Evolutionary conservation across 2,888 invertebrate species (phyloP), one percentile per base, ranked within the genome.

Genomic region (Spodoptera exigua): DNA sequence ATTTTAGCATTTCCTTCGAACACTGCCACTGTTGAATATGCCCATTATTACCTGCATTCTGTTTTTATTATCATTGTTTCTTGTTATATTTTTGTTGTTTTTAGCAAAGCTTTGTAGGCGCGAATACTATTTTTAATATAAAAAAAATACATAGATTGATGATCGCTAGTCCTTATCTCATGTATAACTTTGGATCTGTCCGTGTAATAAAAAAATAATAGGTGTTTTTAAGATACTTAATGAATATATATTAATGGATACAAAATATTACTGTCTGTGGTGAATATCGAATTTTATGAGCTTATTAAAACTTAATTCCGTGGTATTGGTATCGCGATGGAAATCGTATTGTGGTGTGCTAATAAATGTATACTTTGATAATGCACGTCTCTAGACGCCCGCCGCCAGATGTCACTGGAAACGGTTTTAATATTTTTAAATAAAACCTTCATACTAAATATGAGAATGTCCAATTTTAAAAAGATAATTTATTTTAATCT

Each of bases 211-310:
- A 77, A 70, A 67, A 62, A 58, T 63, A 78, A 76, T 88, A 89
- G 85, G 79, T 85, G 89, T 91, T 88, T 88, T 88, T 89, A 90
- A 89, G 87, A 87, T 89, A 88, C 86, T 86, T 87, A 87, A 87
- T 81, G 73, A 76, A 78, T 81, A 74, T 76, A 67, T 71, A 72
- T 73, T 78, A 81, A 74, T 73, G 80, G 79, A 75, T 86, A 88
- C 85, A 90, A 89, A 89, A 87, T 84, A 85, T 86, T 90, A 90
- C 89, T 91, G 85, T 93, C 91, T 92, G 92, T 91, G 92, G 93
- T 93, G 89, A 89, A 89, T 91, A 93, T 92, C 93, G 93, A 93
- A 93, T 92, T 92, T 90, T 91, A 93, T 86, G 93, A 94, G 93
- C 93, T 94, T 94, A 94, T 91, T 91, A 89, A 89, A 89, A 89